A percentile compares a stretch with the other conserved stretches of the same genome.
Conservation (phyloP, 2,797 vertebrate genomes). For the Chlorospingus flavigularis region DNA sequence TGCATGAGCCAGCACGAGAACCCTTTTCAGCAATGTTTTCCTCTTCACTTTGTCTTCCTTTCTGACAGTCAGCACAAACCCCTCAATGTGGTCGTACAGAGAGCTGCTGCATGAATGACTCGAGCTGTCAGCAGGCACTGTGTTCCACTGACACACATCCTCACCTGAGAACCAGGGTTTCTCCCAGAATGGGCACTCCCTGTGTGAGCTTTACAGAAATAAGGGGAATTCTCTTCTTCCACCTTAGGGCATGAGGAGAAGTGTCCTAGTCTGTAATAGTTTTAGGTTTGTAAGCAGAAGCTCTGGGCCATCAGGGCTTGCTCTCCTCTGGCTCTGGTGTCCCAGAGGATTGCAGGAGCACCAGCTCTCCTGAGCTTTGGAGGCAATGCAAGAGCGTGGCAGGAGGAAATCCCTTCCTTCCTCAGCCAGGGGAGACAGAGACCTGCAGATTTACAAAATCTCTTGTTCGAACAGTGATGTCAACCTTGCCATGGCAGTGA, state of each 20-base stretch:
- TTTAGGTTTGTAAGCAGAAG: neutral
- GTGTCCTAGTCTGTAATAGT: neutral
- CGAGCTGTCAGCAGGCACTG: neutral
- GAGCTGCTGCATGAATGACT: neutral
- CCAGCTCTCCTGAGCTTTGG: fast-evolving
- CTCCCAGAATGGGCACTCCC: neutral
- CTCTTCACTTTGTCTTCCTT: neutral
- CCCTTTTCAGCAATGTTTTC: neutral
- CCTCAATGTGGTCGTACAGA: neutral
- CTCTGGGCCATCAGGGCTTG: neutral
- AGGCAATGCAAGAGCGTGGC: neutral
- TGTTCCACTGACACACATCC: neutral
- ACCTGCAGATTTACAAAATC: neutral
- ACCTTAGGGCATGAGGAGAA: neutral
- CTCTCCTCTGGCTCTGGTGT: neutral
- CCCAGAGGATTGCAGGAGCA: fast-evolving
- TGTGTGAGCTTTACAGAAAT: neutral
- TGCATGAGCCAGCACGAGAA: fast-evolving
- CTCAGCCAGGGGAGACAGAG: neutral
- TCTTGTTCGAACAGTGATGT: neutral
- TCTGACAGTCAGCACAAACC: neutral
- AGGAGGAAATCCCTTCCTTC: neutral
- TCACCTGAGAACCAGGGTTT: neutral
- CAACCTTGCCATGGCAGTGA: neutral
- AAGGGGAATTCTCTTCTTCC: neutral